Conservation (phyloP, 2,888 invertebrate genomes). For the Saturnia japonica region DNA sequence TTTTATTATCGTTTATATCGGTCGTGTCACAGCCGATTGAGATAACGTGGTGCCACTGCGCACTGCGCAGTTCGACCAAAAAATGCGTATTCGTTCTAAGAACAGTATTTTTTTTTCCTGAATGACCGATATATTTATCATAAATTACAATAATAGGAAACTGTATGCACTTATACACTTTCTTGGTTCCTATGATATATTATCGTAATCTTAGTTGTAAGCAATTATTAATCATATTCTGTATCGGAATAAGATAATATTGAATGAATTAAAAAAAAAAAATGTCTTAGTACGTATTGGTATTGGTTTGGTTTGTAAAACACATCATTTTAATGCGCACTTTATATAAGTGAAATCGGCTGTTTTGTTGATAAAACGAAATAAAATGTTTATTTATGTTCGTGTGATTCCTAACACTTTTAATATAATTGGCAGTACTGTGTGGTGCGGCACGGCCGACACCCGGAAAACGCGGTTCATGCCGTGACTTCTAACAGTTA, state of each 20-base stretch:
- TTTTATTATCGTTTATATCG: constrained; percentile 70
- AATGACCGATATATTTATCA: neutral
- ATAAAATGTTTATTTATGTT: constrained; percentile 15
- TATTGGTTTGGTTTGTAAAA: too few relatives aligned
- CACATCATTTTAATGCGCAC: neutral
- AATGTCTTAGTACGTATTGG: neutral
- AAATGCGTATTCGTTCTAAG: constrained; percentile 52
- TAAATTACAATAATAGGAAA: constrained; percentile 4
- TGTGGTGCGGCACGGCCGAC: constrained; percentile 9
- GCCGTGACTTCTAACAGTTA: constrained; percentile 34
- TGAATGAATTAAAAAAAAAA: neutral
- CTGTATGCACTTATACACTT: neutral
- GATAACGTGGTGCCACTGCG: constrained; percentile 68
- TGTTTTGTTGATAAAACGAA: neutral
- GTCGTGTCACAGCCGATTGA: constrained; percentile 60
- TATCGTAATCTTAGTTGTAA: constrained; percentile 2
- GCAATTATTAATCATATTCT: neutral
- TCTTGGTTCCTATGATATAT: constrained; percentile 2
- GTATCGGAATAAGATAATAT: neutral
- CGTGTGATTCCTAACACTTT: constrained; percentile 13
- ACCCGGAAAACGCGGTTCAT: constrained; percentile 36
- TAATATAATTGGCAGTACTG: constrained; percentile 30
- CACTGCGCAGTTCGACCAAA: constrained; percentile 68
- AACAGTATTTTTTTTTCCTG: constrained; percentile 31
- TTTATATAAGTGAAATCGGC: neutral